Evolutionary conservation across 2,888 invertebrate species (phyloP).

Genomic region (Drosophila imparisetae): DNA sequence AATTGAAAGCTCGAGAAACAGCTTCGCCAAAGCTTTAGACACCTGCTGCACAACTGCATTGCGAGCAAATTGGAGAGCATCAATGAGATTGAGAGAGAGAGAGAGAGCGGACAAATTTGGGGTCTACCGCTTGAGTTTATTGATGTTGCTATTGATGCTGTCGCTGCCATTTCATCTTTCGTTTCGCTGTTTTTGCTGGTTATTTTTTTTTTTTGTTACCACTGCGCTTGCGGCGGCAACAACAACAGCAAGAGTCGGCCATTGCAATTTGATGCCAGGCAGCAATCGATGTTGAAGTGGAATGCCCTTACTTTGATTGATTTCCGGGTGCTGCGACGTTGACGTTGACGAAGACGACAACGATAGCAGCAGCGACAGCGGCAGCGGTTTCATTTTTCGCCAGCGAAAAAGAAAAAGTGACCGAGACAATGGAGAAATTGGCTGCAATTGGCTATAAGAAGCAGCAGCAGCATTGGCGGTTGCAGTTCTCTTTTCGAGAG

Average conservation of each 20-base stretch:
- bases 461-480: conserved; percentile 13
- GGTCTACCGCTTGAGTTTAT: conserved; percentile 28
- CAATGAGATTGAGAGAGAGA: conserved; percentile 6
- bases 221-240: conserved; percentile 42
- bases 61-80: conserved; percentile 22
- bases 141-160: conserved; percentile 23
- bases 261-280: conserved; percentile 66
- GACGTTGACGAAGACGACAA: conserved; percentile 35
- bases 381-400: conserved; percentile 54
- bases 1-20: conserved; percentile 58
- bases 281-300: conserved; percentile 64
- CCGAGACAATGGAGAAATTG: conserved; percentile 63
- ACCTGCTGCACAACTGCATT: conserved; percentile 63
- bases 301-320: conserved; percentile 81
- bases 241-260: conserved; percentile 40
- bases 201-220: conserved; percentile 28
- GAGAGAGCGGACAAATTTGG: conserved; percentile 51
- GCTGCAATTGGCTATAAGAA: conserved; percentile 39
- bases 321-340: conserved; percentile 77
- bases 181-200: conserved; percentile 13
- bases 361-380: conserved; percentile 25
- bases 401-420: conserved; percentile 60
- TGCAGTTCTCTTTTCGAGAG: conserved; percentile 11
- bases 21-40: conserved; percentile 53
- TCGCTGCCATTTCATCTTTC: conserved; percentile 47